Conservation (phyloP, 2,888 invertebrate species). For the Pocota personata region DNA sequence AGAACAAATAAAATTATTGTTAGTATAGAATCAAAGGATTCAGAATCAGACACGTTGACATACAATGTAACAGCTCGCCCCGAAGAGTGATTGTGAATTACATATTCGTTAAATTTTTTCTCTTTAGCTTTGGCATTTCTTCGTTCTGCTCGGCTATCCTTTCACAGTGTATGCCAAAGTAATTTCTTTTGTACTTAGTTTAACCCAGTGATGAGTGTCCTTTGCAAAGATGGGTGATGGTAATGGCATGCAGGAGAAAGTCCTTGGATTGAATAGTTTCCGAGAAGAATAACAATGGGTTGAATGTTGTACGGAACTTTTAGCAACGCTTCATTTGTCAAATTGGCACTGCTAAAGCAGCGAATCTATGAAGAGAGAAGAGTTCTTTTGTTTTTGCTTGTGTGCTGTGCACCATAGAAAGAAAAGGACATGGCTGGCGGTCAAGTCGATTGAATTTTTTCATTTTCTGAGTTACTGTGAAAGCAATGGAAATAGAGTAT, state of each 20-base stretch:
- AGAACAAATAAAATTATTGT: not conserved
- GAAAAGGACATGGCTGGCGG: not conserved
- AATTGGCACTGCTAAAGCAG: conserved; percentile 21
- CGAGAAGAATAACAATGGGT: conserved; percentile 21
- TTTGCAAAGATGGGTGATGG: not conserved
- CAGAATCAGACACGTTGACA: not conserved
- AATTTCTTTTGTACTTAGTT: not conserved
- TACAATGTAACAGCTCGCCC: not conserved
- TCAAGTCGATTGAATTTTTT: not conserved
- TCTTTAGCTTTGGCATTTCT: not conserved
- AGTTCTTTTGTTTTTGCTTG: not conserved
- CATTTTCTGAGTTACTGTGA: too few species aligned
- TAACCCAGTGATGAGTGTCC: conserved; percentile 4
- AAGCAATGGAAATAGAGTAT: too few species aligned
- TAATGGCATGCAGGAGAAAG: not conserved
- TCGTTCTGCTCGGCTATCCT: not conserved
- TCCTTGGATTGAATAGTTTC: conserved; percentile 16
- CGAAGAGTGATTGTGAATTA: not conserved
- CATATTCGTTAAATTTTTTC: not conserved
- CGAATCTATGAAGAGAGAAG: conserved; percentile 2
- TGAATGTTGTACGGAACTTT: conserved; percentile 23
- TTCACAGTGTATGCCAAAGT: not conserved
- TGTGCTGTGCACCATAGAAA: not conserved
- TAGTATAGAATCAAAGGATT: not conserved
- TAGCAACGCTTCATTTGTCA: conserved; percentile 36